Percentiles rank a stretch among this genome's conserved stretches.
These are phyloP conservation scores for Drosophila phalerata DNA, from an alignment of 2,888 invertebrate species.

Conservation along the genomic window DNA sequence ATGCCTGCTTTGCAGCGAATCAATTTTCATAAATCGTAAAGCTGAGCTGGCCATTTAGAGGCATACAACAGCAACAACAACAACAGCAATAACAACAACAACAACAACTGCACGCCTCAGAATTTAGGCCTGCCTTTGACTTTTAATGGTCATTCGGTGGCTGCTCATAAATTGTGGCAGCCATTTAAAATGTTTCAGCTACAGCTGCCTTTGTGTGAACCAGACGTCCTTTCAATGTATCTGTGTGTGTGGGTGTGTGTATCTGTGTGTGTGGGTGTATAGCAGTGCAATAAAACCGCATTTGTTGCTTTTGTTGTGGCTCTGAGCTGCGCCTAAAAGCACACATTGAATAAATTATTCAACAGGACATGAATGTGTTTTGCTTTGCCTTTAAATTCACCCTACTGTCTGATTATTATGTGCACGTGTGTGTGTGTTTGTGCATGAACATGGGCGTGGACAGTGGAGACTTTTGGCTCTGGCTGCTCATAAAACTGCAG, in stretches of 20 bases:
- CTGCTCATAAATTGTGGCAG: slow-evolving; percentile 68
- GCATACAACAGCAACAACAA: slow-evolving; percentile 25
- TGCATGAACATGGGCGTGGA: slow-evolving; percentile 18
- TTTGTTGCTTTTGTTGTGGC: slow-evolving; percentile 51
- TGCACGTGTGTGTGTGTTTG: slow-evolving; percentile 26
- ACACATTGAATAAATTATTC: slow-evolving; percentile 82
- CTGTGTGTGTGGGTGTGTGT: background rate
- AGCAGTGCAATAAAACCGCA: slow-evolving; percentile 70
- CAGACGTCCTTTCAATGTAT: slow-evolving; percentile 17
- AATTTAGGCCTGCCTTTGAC: slow-evolving; percentile 48
- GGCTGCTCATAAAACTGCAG: slow-evolving; percentile 77
- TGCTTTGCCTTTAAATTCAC: slow-evolving; percentile 62
- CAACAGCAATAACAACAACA: slow-evolving; percentile 13
- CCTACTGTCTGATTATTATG: slow-evolving; percentile 61
- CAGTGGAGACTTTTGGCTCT: slow-evolving; percentile 37
- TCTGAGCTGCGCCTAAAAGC: slow-evolving; percentile 70
- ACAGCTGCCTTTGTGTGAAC: slow-evolving; percentile 25
- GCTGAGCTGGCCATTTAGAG: slow-evolving; percentile 37
- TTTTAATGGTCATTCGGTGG: slow-evolving; percentile 79
- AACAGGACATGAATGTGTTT: slow-evolving; percentile 36
- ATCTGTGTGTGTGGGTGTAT: slow-evolving; percentile 14
- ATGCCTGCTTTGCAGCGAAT: slow-evolving; percentile 48
- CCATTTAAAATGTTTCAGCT: slow-evolving; percentile 70
- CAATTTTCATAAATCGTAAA: slow-evolving; percentile 82
- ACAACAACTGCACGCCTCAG: slow-evolving; percentile 34